Conservation (phyloP, 1,140 invertebrate genomes). For the Metopolophium dirhodum region DNA sequence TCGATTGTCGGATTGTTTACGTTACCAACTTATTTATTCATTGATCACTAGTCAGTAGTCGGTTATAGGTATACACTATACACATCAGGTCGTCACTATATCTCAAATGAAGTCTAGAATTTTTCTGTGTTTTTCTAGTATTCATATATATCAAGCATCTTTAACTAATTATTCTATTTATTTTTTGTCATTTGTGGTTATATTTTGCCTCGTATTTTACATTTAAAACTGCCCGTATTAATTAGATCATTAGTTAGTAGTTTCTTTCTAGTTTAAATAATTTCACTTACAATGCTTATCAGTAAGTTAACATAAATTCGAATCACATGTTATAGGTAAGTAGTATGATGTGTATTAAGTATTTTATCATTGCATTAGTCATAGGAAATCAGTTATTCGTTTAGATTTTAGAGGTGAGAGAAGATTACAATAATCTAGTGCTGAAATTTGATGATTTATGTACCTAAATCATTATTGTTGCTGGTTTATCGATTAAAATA, state of each 20-base stretch:
- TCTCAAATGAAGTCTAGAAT: background rate
- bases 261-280: background rate
- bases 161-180: background rate
- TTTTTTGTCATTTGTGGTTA: background rate
- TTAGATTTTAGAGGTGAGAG: background rate
- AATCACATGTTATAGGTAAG: background rate
- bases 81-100: background rate
- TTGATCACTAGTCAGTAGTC: background rate
- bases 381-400: background rate
- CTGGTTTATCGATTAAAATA: background rate
- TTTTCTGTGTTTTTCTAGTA: background rate
- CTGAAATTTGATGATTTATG: background rate
- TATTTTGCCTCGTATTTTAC: background rate
- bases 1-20: too few relatives aligned
- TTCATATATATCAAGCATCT: background rate
- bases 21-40: background rate
- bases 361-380: background rate
- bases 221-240: background rate
- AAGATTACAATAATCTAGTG: background rate
- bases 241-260: background rate
- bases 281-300: background rate
- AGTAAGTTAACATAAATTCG: background rate
- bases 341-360: background rate
- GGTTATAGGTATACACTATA: background rate
- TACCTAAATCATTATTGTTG: background rate